Evolutionary conservation across 2,113 vertebrate genomes (phyloP).

Genomic region (Emberiza fucata): DNA sequence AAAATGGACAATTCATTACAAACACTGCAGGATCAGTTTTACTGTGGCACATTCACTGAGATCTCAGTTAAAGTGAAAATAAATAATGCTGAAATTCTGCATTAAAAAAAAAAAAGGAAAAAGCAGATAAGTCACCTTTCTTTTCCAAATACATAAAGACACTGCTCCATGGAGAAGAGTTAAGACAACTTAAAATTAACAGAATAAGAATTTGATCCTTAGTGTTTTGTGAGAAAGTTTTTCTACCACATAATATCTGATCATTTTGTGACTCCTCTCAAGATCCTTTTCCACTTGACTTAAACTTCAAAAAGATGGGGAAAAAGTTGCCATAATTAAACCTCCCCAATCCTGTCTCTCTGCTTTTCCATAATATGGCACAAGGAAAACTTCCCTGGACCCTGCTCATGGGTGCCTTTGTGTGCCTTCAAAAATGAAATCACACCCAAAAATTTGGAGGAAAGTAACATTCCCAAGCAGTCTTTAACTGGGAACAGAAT

Average conservation of each 20-base stretch:
- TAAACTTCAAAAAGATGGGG: neutral
- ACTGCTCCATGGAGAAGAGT: neutral
- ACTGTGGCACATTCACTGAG: neutral
- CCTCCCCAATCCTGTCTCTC: neutral
- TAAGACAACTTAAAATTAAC: neutral
- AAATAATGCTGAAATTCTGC: neutral
- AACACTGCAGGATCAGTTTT: neutral
- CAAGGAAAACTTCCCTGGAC: neutral
- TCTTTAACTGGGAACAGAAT: neutral
- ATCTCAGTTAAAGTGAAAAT: neutral
- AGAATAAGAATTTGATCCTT: neutral
- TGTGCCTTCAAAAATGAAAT: neutral
- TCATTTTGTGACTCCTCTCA: neutral
- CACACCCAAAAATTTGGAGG: neutral
- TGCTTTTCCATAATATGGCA: neutral
- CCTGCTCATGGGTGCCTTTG: neutral
- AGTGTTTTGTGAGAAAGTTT: neutral
- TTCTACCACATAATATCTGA: neutral
- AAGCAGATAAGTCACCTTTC: neutral
- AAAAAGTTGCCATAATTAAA: neutral
- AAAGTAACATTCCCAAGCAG: neutral
- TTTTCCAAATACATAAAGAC: neutral
- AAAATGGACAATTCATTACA: neutral
- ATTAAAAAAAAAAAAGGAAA: neutral
- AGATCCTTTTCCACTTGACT: neutral